Percentiles rank a stretch among this genome's conserved stretches.
These are phyloP conservation scores for Hirtodrosophila alboralis DNA, from an alignment of 2,888 invertebrate species.

Conservation along the genomic window DNA sequence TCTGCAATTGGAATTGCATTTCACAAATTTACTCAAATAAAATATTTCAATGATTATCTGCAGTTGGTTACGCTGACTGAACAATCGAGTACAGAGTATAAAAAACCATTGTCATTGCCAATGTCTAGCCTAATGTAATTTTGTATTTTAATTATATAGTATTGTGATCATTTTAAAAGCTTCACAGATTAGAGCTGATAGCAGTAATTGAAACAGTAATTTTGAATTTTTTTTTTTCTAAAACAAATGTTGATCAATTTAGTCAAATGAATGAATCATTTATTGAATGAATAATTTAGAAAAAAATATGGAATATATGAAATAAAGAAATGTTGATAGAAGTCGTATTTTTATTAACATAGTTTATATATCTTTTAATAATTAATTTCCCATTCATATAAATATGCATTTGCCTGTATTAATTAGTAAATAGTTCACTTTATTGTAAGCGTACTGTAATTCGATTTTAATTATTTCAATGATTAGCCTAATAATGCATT, in stretches of 20 bases:
- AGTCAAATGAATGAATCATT: not conserved
- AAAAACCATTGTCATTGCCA: constrained; percentile 19
- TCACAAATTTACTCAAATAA: constrained; percentile 10
- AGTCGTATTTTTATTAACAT: too few species aligned
- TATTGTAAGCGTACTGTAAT: not conserved
- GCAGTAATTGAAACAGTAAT: not conserved
- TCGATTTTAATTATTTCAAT: constrained; percentile 36
- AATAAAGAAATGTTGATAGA: too few species aligned
- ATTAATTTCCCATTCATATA: too few species aligned
- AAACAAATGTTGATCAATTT: too few species aligned
- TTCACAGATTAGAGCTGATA: not conserved
- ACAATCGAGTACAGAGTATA: constrained; percentile 11
- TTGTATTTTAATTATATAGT: too few species aligned
- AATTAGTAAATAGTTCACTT: not conserved
- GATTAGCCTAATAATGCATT: constrained; percentile 43
- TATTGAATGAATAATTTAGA: not conserved
- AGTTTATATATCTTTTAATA: too few species aligned
- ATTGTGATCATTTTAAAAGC: constrained; percentile 15
- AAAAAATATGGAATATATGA: too few species aligned
- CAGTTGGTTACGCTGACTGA: constrained; percentile 30
- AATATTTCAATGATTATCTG: constrained; percentile 20
- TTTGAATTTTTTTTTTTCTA: constrained; percentile 1
- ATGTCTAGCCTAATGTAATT: constrained; percentile 10
- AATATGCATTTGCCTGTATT: too few species aligned
- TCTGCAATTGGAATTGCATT: constrained; percentile 15